Evolutionary conservation across 2,113 vertebrate genomes (phyloP).

Genomic region (Pluvialis apricaria): DNA sequence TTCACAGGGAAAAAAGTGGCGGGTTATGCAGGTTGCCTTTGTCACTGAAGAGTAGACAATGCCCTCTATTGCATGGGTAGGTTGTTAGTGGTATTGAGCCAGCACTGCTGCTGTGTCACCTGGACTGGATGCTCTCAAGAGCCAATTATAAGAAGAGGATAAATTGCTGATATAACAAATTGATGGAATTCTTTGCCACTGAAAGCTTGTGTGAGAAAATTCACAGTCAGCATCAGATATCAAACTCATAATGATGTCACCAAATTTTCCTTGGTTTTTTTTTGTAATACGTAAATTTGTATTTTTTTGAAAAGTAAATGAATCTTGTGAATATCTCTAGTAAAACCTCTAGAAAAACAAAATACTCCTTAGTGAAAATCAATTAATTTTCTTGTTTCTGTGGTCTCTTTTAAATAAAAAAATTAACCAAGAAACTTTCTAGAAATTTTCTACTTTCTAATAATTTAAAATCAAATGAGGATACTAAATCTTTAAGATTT

Average conservation of each 20-base stretch:
- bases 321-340: background rate
- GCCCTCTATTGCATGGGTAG: background rate
- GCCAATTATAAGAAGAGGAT: background rate
- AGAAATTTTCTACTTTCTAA: background rate
- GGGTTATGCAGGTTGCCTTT: background rate
- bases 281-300: fast-evolving
- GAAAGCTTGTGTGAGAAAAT: background rate
- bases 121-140: background rate
- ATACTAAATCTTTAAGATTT: background rate
- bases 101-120: background rate
- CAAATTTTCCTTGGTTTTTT: background rate
- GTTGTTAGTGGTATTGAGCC: background rate
- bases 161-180: background rate
- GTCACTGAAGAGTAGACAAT: background rate
- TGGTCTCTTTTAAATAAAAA: background rate
- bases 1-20: background rate
- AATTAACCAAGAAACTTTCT: background rate
- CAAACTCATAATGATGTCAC: background rate
- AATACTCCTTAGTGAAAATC: background rate
- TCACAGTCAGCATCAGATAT: background rate
- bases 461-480: background rate
- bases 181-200: background rate
- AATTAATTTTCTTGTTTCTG: background rate
- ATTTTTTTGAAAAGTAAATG: background rate
- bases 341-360: background rate